A percentile compares a stretch with the other conserved stretches of the same genome.
phyloP scores from a whole-genome alignment of 2,113 vertebrate genomes.

The Recurvirostra avosetta region DNA sequence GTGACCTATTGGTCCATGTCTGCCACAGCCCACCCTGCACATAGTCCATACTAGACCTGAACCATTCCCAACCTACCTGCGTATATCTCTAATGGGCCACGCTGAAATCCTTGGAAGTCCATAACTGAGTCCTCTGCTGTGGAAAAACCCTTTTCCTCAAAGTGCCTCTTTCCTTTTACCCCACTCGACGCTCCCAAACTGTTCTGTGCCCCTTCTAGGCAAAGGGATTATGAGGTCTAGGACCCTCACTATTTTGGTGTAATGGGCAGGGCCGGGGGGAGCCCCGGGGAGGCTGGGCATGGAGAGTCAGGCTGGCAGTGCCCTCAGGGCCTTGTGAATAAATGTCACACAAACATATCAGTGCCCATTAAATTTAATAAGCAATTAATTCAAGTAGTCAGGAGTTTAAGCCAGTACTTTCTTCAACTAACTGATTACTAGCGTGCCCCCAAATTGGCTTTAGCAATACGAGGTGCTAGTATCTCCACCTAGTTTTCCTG shows the following conservation, averaged over 20 bases:
- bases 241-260: not conserved
- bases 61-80: not conserved
- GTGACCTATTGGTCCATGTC: not conserved
- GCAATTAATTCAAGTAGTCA: not conserved
- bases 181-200: not conserved
- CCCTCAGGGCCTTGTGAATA: not conserved
- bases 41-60: not conserved
- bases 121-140: not conserved
- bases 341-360: not conserved
- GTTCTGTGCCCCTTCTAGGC: not conserved
- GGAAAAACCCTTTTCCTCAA: not conserved
- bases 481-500: not conserved
- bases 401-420: not conserved
- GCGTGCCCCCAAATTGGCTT: not conserved
- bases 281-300: not conserved
- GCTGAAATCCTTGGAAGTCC: not conserved
- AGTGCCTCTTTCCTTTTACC: not conserved
- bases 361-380: not conserved
- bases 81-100: not conserved
- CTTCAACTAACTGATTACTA: not conserved
- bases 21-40: not conserved
- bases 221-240: not conserved
- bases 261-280: not conserved
- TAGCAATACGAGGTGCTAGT: rapidly evolving
- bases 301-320: not conserved